Conservation (phyloP, 2,113 vertebrate species). For the Lontra canadensis region DNA sequence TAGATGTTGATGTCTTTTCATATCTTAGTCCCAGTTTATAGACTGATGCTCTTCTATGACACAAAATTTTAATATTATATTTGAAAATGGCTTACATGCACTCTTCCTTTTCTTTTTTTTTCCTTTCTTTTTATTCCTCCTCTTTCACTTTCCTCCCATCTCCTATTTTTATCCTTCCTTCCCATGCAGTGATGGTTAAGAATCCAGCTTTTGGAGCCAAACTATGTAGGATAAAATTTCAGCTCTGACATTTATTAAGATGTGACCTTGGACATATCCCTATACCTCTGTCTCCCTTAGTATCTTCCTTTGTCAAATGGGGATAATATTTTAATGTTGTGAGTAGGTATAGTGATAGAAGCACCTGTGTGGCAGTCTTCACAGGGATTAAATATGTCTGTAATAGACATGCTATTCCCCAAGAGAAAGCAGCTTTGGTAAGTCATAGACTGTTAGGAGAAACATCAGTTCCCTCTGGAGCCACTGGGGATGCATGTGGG, state of each 20-base stretch:
- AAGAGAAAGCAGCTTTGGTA: neutral
- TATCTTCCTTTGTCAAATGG: neutral
- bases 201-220: neutral
- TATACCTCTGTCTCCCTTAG: neutral
- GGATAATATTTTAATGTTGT: neutral
- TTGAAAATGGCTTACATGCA: neutral
- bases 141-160: neutral
- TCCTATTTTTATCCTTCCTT: neutral
- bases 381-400: neutral
- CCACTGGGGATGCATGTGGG: neutral
- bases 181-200: neutral
- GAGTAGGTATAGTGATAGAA: neutral
- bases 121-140: neutral
- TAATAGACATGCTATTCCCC: neutral
- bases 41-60: neutral
- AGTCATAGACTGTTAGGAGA: neutral
- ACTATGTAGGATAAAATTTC: neutral
- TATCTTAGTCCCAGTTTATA: neutral
- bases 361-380: neutral
- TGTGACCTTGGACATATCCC: neutral
- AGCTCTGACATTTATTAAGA: too few relatives aligned
- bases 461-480: neutral
- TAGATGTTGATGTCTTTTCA: neutral
- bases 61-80: neutral
- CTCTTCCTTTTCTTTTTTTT: neutral